Conservation (phyloP, 2,888 invertebrate species). For the Acleris emargana region DNA sequence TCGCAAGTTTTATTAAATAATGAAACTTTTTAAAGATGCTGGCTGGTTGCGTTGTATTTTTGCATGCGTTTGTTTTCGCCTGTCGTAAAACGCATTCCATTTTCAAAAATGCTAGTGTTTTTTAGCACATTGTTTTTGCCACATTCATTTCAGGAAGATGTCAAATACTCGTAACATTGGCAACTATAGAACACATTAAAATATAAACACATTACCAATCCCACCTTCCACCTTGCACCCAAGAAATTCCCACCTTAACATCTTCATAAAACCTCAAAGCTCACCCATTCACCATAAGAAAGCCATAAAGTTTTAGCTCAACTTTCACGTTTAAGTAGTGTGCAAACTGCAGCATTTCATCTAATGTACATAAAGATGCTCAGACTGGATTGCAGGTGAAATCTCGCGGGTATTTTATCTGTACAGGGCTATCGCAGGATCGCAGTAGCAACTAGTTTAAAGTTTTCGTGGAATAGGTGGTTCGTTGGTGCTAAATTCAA, state of each 20-base stretch:
- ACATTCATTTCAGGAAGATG: too few relatives aligned
- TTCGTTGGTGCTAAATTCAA: background rate
- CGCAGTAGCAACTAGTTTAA: slow-evolving; percentile 20
- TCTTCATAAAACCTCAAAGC: slow-evolving; percentile 8
- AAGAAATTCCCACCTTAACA: background rate
- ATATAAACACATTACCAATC: too few relatives aligned
- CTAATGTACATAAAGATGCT: slow-evolving; percentile 30
- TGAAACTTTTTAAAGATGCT: too few relatives aligned
- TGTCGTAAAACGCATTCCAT: too few relatives aligned
- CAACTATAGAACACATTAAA: too few relatives aligned
- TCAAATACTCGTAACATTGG: too few relatives aligned
- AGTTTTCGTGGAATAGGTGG: slow-evolving; percentile 1
- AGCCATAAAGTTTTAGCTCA: slow-evolving; percentile 24
- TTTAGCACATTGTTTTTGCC: too few relatives aligned
- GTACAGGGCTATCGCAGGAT: slow-evolving; percentile 28
- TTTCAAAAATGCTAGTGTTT: too few relatives aligned
- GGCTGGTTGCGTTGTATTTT: too few relatives aligned
- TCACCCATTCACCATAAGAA: slow-evolving; percentile 7
- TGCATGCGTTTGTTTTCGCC: too few relatives aligned
- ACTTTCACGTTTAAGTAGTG: slow-evolving; percentile 22
- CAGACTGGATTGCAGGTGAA: slow-evolving; percentile 31
- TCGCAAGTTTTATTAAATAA: too few relatives aligned
- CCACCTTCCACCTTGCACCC: background rate
- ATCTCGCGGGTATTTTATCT: slow-evolving; percentile 18
- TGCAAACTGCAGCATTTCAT: slow-evolving; percentile 13